Base-by-base conservation (phyloP, 2,888 invertebrate genomes). In the Diabrotica balteata region DNA sequence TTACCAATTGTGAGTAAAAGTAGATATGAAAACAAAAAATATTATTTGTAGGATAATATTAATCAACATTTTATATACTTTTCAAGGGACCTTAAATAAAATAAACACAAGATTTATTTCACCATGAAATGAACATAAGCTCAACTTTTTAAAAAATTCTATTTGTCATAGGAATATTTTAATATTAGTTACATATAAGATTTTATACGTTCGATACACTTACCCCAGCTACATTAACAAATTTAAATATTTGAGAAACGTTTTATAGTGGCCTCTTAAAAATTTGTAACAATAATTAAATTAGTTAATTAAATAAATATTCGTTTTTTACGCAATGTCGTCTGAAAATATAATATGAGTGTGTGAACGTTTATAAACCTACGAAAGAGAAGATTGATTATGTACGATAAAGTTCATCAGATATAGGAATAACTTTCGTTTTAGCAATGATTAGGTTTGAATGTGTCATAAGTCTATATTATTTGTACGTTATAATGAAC, bases 41-140 rank as follows among this genome's bases (percentile, higher is more conserved):
- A 32, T 32, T 4, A 32, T 32, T 32, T 32, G 4, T 32, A 32
- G 32, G 1, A 32, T 32, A 32, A 32, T 32, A 32, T 32, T 32
- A 32, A 32, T 32, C 1, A 32, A 2, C 32, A 32, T 59, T 11
- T 17, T 7, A 62, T 17, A 52, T 22, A 44, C 44, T 60, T 55
- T 63, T 6, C 11, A 59, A 45, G 64, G 64, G 64, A 64, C 59
- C 58, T 47, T 52, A 9, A 47, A 47, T 47, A 4, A 57, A 10
- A 17, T 17, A 45, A 45, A 54, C 8, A 32, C 43, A 44, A 8
- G 9, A 54, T 59, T 68, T 61, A 68, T 61, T 70, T 70, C 68
- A 70, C 69, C 68, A 68, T 66, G 61, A 69, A 72, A 70, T 61
- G 59, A 47, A 57, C 55, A 51, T 63, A 66, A 67, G 72, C 72